Conservation (phyloP, 2,888 invertebrate species). For the Baronia brevicornis region DNA sequence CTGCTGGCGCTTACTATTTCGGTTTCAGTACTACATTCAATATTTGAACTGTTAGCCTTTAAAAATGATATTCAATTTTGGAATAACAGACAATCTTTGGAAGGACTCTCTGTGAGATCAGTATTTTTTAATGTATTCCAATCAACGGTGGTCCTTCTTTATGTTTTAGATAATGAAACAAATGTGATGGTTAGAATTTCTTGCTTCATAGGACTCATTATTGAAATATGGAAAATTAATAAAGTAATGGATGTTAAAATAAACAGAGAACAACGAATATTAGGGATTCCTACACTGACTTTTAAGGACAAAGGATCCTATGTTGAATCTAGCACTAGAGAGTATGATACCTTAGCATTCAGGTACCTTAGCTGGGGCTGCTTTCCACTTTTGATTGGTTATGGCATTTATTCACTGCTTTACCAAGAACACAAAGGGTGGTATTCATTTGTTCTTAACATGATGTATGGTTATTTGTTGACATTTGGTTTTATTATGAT, state of each 20-base stretch:
- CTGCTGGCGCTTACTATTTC: slow-evolving; percentile 92
- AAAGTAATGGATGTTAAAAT: slow-evolving; percentile 90
- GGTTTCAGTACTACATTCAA: slow-evolving; percentile 95
- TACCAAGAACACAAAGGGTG: slow-evolving; percentile 99
- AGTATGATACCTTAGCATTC: slow-evolving; percentile 97
- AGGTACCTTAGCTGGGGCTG: slow-evolving; percentile 96
- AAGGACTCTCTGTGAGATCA: slow-evolving; percentile 97
- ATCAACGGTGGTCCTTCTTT: slow-evolving; percentile 94
- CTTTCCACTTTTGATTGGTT: slow-evolving; percentile 94
- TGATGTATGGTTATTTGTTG: slow-evolving; percentile 97
- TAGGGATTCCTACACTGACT: slow-evolving; percentile 87
- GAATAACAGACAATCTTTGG: slow-evolving; percentile 97
- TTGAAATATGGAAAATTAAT: slow-evolving; percentile 99
- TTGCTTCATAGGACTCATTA: slow-evolving; percentile 94
- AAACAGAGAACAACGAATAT: slow-evolving; percentile 81
- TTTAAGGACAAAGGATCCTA: slow-evolving; percentile 98
- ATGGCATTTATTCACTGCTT: slow-evolving; percentile 94
- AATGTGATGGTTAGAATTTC: slow-evolving; percentile 96
- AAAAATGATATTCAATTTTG: slow-evolving; percentile 99
- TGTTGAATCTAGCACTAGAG: slow-evolving; percentile 92
- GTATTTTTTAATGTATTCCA: slow-evolving; percentile 99
- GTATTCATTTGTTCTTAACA: slow-evolving; percentile 97
- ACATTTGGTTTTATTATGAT: slow-evolving; percentile 99
- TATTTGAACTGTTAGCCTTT: slow-evolving; percentile 98
- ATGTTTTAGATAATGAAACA: slow-evolving; percentile 98